A percentile compares a stretch with the other conserved stretches of the same genome.
These are phyloP conservation scores for Xiphydria camelus DNA, from an alignment of 2,888 invertebrate genomes.

Conservation along the genomic window DNA sequence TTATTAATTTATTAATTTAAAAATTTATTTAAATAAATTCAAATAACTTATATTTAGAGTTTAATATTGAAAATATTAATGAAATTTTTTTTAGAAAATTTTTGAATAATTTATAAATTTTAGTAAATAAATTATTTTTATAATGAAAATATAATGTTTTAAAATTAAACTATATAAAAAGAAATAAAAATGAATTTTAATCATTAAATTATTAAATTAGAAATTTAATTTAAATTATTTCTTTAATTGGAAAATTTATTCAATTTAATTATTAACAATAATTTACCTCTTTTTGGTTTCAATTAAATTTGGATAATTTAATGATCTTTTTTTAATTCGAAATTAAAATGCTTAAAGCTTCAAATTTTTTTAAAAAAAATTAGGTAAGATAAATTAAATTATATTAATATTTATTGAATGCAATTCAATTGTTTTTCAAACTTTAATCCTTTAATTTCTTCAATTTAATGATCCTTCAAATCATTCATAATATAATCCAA, in stretches of 20 bases:
- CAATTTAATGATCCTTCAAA: constrained; percentile 66
- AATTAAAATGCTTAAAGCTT: no score
- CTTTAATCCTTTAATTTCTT: constrained; percentile 44
- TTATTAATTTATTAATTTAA: constrained; percentile 58
- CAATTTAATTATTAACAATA: constrained; percentile 70
- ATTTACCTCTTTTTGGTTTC: constrained; percentile 68
- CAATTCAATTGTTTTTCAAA: no score
- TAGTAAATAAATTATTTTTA: constrained; percentile 57
- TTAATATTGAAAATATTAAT: constrained; percentile 1
- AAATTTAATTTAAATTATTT: constrained; percentile 63
- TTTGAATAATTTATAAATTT: constrained; percentile 60
- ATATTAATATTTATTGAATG: constrained; percentile 9
- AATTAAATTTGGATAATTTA: constrained; percentile 61
- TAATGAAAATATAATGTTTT: not conserved
- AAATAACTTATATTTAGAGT: constrained; percentile 13
- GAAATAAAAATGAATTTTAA: constrained; percentile 60
- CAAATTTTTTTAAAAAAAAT: no score
- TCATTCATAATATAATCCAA: constrained; percentile 62
- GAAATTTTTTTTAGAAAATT: constrained; percentile 32
- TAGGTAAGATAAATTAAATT: no score
- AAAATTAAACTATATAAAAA: constrained; percentile 66
- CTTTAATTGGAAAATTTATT: constrained; percentile 63
- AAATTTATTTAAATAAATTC: constrained; percentile 52
- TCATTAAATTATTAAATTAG: constrained; percentile 66
- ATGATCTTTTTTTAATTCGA: constrained; percentile 15